Conservation (phyloP, 2,888 invertebrate species). For the Plebejus anna region DNA sequence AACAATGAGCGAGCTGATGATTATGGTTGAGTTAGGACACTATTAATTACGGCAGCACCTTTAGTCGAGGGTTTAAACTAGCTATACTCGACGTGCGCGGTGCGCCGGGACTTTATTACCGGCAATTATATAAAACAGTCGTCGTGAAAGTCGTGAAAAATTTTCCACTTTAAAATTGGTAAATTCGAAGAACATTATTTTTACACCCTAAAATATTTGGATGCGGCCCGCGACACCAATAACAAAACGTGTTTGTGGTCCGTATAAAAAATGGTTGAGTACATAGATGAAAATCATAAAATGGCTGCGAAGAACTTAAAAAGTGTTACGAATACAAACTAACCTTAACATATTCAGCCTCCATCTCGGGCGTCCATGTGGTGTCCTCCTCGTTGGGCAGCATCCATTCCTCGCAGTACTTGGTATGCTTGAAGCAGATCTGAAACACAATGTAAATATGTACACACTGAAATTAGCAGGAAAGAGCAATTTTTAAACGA, state of each 20-base stretch:
- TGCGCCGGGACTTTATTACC: no score
- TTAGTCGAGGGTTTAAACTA: neutral
- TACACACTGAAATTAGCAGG: no score
- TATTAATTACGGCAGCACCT: neutral
- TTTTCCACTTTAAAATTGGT: no score
- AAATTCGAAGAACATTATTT: no score
- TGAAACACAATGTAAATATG: constrained; percentile 38
- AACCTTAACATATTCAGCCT: constrained; percentile 63
- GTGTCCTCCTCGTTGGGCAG: constrained; percentile 63
- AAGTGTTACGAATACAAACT: neutral
- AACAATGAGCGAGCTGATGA: neutral
- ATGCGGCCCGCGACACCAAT: no score
- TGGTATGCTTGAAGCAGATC: constrained; percentile 68
- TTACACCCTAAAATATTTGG: no score
- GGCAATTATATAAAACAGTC: no score
- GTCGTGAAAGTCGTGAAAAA: no score
- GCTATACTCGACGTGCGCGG: neutral
- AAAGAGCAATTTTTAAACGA: no score
- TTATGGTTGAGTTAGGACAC: neutral
- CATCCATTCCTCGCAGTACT: constrained; percentile 75
- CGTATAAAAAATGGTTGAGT: no score
- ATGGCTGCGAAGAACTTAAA: neutral
- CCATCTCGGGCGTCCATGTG: constrained; percentile 70
- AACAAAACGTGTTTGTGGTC: no score
- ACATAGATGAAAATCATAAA: no score